Evolutionary conservation across 2,797 vertebrate genomes (phyloP).

Genomic region (Girardinus metallicus): DNA sequence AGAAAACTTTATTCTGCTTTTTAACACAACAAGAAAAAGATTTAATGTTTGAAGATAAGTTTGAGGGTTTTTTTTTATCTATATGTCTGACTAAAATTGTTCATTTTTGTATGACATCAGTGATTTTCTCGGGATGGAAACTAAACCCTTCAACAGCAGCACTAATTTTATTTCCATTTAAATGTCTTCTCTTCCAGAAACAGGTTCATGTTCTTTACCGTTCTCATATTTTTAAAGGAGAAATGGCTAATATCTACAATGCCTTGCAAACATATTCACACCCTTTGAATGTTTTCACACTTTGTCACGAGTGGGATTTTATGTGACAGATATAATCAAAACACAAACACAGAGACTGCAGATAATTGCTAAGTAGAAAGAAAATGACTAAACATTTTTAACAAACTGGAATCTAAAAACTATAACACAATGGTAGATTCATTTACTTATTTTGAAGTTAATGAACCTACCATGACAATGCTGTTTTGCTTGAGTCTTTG

Average conservation of each 20-base stretch:
- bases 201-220: not conserved
- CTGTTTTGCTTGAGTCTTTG: slow-evolving; percentile 51
- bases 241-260: not conserved
- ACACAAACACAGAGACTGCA: not conserved
- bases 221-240: not conserved
- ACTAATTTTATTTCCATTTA: not conserved
- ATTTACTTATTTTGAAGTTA: slow-evolving; percentile 45
- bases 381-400: not conserved
- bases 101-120: not conserved
- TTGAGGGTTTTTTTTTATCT: not conserved
- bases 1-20: not conserved
- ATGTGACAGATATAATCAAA: not conserved
- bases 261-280: not conserved
- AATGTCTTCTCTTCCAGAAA: not conserved
- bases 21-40: not conserved
- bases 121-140: not conserved
- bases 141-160: not conserved
- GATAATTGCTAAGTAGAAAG: not conserved
- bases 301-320: not conserved
- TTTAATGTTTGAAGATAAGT: not conserved
- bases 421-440: slow-evolving; percentile 27
- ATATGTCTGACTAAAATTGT: not conserved
- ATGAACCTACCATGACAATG: slow-evolving; percentile 50
- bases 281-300: not conserved
- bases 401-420: not conserved